Base-by-base conservation (phyloP, 2,797 vertebrate genomes). In the Discoglossus pictus region DNA sequence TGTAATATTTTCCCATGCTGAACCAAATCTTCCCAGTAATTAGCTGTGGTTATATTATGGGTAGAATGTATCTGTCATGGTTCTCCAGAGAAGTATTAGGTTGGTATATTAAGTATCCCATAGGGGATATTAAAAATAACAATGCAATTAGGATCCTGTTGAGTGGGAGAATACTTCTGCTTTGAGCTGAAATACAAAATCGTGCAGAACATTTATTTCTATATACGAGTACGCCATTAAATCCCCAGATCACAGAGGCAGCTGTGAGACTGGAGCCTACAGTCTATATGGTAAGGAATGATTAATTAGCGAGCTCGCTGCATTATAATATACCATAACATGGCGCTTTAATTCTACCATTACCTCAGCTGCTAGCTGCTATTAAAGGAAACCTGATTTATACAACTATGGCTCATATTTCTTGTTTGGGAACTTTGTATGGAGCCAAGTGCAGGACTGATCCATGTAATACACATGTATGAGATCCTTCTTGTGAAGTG, bases 71-170 rank as follows among this genome's bases (percentile, higher is more conserved):
- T 39, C 18, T 47, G 52, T 65, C 63, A 53, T 56, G 47, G 56
- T 65, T 65, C 51, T 44, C 63, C 36, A 38, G 36, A 43, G 63
- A 55, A 56, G 39, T 44, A 62, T 62, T 56, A 56, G 31, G 42
- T 56, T 56, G 27, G 62, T 38, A 53, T 48, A 56, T 65, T 56
- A 65, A 65, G 34, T 34, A 56, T 65, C 52, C 52, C 52, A 46
- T 34, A 10, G 64, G 31, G 53, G 53, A 66, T 66, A 66, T 58
- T 59, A 36, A 38, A n/a, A 50, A 50, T 39, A 50, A 40, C 43
- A 66, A 66, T 34, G 47, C 53, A 44, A 66, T 48, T 58, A 58
- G 44, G 34, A 66, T 66, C 54, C 53, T 50, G 58, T 58, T 58
- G 53, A 58, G 54, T 43, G 43, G n/a, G 23, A 47, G 36, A 16